These are phyloP conservation scores for Mirza zaza DNA, from an alignment of 2,113 vertebrate genomes.

Conservation along the genomic window DNA sequence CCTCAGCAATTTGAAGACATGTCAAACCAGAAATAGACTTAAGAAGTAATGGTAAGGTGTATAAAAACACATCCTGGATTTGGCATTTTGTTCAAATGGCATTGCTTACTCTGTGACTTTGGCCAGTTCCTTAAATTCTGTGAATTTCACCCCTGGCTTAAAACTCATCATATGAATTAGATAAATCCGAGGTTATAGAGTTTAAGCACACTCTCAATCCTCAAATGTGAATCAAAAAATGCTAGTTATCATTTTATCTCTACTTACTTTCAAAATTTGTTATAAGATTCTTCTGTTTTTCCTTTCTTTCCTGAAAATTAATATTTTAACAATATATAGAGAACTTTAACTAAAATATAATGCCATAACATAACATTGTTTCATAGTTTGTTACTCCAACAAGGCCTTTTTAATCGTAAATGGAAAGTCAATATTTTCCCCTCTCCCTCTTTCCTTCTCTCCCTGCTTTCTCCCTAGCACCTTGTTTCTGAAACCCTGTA, in stretches of 20 bases:
- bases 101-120: too few relatives aligned
- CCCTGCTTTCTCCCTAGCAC: background rate
- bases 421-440: background rate
- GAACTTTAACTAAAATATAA: background rate
- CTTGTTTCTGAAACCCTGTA: background rate
- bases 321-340: background rate
- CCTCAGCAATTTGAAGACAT: background rate
- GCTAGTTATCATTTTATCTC: background rate
- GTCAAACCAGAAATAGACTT: background rate
- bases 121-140: background rate
- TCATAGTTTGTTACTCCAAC: background rate
- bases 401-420: background rate
- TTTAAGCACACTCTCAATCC: background rate
- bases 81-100: background rate
- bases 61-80: background rate
- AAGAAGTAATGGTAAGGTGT: too few relatives aligned
- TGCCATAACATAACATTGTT: background rate
- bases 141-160: background rate
- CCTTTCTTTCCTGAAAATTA: background rate
- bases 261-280: background rate
- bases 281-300: background rate
- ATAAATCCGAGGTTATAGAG: background rate
- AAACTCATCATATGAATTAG: too few relatives aligned
- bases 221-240: background rate
- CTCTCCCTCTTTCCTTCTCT: fast-evolving